A percentile compares a stretch with the other conserved stretches of the same genome.
phyloP scores from a whole-genome alignment of 2,888 invertebrate species.

The Agapostemon virescens region DNA sequence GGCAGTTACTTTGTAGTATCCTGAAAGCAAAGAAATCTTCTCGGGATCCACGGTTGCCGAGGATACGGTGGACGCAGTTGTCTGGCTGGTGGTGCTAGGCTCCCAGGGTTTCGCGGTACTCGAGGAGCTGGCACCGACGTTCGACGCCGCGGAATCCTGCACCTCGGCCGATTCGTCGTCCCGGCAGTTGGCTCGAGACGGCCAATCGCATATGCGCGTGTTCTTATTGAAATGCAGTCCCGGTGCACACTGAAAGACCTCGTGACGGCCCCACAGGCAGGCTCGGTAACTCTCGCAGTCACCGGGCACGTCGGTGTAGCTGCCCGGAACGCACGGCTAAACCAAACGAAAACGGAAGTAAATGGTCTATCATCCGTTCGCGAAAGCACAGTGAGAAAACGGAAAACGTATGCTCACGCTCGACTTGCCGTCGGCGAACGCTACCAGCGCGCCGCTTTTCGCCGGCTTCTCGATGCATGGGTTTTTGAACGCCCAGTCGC shows the following conservation, averaged over 20 bases:
- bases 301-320: slow-evolving; percentile 80
- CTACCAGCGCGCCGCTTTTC: slow-evolving; percentile 50
- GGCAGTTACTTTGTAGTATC: slow-evolving; percentile 84
- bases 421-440: slow-evolving; percentile 29
- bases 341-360: background rate
- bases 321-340: slow-evolving; percentile 73
- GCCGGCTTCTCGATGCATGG: slow-evolving; percentile 70
- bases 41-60: slow-evolving; percentile 78
- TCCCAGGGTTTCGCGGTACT: slow-evolving; percentile 54
- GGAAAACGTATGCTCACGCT: slow-evolving; percentile 34
- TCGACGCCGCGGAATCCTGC: background rate
- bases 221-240: slow-evolving; percentile 88
- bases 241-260: slow-evolving; percentile 88
- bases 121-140: background rate
- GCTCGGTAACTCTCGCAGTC: slow-evolving; percentile 89
- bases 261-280: slow-evolving; percentile 90
- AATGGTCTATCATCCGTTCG: background rate
- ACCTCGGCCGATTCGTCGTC: slow-evolving; percentile 24
- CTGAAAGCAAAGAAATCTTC: slow-evolving; percentile 82
- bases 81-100: slow-evolving; percentile 58
- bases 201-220: slow-evolving; percentile 88
- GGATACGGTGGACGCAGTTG: slow-evolving; percentile 73
- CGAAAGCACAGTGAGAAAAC: background rate
- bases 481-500: slow-evolving; percentile 87
- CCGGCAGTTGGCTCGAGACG: slow-evolving; percentile 84